A percentile compares a stretch with the other conserved stretches of the same genome.
These are phyloP conservation scores for Papilio protenor DNA, from an alignment of 2,888 invertebrate genomes.

Conservation along the genomic window DNA sequence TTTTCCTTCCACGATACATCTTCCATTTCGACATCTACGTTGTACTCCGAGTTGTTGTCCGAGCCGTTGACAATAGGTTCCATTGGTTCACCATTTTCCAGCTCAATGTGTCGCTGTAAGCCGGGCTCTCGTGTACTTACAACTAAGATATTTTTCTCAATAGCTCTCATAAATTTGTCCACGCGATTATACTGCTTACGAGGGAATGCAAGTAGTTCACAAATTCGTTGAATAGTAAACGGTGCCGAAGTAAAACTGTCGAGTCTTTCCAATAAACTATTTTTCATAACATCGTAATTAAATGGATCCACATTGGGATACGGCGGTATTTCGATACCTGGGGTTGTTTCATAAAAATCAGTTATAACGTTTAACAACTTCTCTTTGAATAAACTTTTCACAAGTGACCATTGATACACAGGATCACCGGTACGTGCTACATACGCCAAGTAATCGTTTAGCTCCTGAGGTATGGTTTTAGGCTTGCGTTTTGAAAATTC, in stretches of 20 bases:
- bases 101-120: slow-evolving; percentile 83
- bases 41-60: slow-evolving; percentile 82
- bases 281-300: slow-evolving; percentile 95
- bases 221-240: slow-evolving; percentile 97
- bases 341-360: slow-evolving; percentile 93
- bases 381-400: slow-evolving; percentile 94
- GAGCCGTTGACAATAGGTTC: slow-evolving; percentile 85
- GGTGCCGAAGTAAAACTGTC: slow-evolving; percentile 95
- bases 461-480: slow-evolving; percentile 93
- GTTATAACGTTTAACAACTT: slow-evolving; percentile 94
- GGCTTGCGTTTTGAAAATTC: slow-evolving; percentile 90
- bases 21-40: slow-evolving; percentile 83
- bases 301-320: slow-evolving; percentile 96
- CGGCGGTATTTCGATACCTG: slow-evolving; percentile 90
- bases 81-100: slow-evolving; percentile 87
- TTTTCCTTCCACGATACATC: slow-evolving; percentile 81
- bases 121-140: slow-evolving; percentile 91
- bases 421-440: slow-evolving; percentile 98
- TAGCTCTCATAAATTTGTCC: slow-evolving; percentile 98
- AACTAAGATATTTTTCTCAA: slow-evolving; percentile 97
- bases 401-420: slow-evolving; percentile 95
- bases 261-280: slow-evolving; percentile 90
- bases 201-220: slow-evolving; percentile 96
- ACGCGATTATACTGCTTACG: slow-evolving; percentile 97
- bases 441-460: slow-evolving; percentile 94